Base-by-base conservation (phyloP, 2,888 invertebrate genomes). In the Phaedon cochleariae region DNA sequence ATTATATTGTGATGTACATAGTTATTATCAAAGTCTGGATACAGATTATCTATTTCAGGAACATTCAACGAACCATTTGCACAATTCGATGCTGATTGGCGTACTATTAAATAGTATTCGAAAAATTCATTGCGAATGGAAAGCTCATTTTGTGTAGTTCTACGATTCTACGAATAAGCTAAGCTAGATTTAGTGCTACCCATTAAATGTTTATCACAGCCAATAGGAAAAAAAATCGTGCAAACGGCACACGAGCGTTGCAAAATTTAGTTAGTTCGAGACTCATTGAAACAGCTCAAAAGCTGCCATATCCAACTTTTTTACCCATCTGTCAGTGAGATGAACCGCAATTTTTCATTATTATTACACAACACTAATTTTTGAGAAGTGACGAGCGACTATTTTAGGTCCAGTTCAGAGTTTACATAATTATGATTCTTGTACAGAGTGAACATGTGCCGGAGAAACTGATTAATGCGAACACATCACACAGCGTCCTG, bases 341-440 rank as follows among this genome's bases (percentile, higher is more conserved):
- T 79, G 77, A 79, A 78, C 75, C 76, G 75, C 77, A 76, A 77
- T 74, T 76, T 54, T 73, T 79, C 76, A 76, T 80, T 81, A 81
- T 77, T 76, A 76, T 79, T 77, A 80, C 80, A 81, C 80, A 80
- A 81, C 79, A 81, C 81, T 80, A 80, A 81, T 78, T 78, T 78
- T 79, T 79, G 77, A 79, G 75, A 79, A 77, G 77, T 81, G 80
- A n/a, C n/a, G n/a, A 80, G 80, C 80, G 75, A 77, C 75, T 76
- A 74, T 71, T 26, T 34, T 61, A 73, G 67, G 70, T 76, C 74
- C 73, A 72, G 76, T 78, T 75, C 74, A 77, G 68, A 73, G 73
- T 72, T 54, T 26, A 26, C 4, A 5, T 53, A 72, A 74, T 74
- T 76, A 77, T 77, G 77, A 77, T 76, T 78, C 76, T 78, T 71